phyloP scores from a whole-genome alignment of 2,888 invertebrate species.

The Macrosoma leucophasiata region DNA sequence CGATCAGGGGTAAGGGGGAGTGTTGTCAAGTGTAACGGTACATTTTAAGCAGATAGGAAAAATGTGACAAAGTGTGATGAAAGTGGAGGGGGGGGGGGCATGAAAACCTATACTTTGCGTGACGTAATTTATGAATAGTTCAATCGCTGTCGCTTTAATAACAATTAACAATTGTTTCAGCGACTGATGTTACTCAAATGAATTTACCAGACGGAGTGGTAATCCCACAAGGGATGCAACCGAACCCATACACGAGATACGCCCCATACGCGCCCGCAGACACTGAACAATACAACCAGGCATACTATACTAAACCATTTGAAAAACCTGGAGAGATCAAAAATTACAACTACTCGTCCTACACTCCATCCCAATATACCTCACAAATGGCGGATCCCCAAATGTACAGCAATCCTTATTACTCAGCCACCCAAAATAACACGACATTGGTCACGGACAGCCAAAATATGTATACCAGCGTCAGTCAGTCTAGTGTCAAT shows the following conservation, averaged over 20 bases:
- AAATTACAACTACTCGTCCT: slow-evolving; percentile 47
- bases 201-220: slow-evolving; percentile 58
- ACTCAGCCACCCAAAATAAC: slow-evolving; percentile 48
- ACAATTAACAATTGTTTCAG: slow-evolving; percentile 33
- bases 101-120: no score
- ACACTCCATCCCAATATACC: slow-evolving; percentile 54
- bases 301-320: slow-evolving; percentile 40
- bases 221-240: slow-evolving; percentile 39
- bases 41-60: no score
- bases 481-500: slow-evolving; percentile 29
- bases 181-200: slow-evolving; percentile 51
- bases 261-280: slow-evolving; percentile 41
- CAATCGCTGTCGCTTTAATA: not conserved
- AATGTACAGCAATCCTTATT: slow-evolving; percentile 52
- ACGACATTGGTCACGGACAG: slow-evolving; percentile 49
- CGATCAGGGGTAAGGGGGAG: no score
- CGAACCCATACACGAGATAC: slow-evolving; percentile 47
- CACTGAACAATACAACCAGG: slow-evolving; percentile 37
- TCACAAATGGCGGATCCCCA: slow-evolving; percentile 44
- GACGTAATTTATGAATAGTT: no score
- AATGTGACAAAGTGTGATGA: no score
- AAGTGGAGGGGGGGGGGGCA: no score
- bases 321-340: slow-evolving; percentile 43
- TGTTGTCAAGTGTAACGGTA: no score
- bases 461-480: slow-evolving; percentile 32